These are phyloP conservation scores for Enteromius mattozi DNA, from an alignment of 2,797 vertebrate genomes.

Conservation along the genomic window DNA sequence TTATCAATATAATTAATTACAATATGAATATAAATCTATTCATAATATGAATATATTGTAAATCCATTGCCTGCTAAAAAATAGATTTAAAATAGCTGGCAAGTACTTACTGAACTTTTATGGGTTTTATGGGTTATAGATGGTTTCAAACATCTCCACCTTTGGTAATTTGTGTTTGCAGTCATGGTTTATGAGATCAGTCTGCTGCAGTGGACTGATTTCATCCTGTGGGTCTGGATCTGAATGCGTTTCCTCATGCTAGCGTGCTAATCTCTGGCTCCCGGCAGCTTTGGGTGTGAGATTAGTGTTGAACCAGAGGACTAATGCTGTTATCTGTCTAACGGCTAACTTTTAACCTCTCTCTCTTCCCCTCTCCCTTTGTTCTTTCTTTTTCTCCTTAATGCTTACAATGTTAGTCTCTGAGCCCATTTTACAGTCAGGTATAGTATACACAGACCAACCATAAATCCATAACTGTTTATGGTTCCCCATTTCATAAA, in stretches of 20 bases:
- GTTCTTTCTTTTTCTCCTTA: constrained; percentile 63
- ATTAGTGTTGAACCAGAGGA: constrained; percentile 66
- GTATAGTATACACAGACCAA: constrained; percentile 85
- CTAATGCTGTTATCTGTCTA: constrained; percentile 70
- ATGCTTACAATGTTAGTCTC: constrained; percentile 90
- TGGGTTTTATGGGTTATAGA: not conserved
- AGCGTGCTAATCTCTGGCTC: constrained; percentile 45
- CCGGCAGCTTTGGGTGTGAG: constrained; percentile 49
- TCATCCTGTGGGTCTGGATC: not conserved
- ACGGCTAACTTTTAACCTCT: constrained; percentile 74
- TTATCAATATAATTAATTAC: not conserved
- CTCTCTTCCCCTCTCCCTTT: constrained; percentile 53
- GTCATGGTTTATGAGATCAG: not conserved
- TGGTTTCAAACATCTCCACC: not conserved
- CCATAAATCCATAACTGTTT: constrained; percentile 48
- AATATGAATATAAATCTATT: not conserved
- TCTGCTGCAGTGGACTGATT: constrained; percentile 13
- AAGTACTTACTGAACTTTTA: not conserved
- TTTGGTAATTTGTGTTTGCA: not conserved
- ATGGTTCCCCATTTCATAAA: constrained; percentile 49
- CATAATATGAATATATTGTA: not conserved
- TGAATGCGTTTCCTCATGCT: constrained; percentile 19
- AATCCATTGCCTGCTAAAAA: not conserved
- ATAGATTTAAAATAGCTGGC: not conserved
- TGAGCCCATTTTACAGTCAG: constrained; percentile 99